Conservation (phyloP, 2,888 invertebrate species). For the Unio delphinus region DNA sequence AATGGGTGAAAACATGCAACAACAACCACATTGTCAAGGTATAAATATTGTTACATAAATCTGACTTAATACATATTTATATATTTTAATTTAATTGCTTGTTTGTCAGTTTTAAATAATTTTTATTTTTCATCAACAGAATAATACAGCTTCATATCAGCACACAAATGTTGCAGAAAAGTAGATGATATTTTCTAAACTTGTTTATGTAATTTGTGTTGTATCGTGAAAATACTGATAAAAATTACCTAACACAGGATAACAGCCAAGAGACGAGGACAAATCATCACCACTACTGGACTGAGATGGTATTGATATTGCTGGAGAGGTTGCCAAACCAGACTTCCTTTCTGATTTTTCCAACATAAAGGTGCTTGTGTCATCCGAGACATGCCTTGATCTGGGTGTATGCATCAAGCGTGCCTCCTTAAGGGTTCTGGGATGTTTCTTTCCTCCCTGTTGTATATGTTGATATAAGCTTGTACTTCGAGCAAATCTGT, state of each 20-base stretch:
- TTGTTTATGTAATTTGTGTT: no score
- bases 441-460: slow-evolving; percentile 10
- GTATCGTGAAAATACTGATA: no score
- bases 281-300: slow-evolving; percentile 41
- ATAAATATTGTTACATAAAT: no score
- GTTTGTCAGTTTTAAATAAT: no score
- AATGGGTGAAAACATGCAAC: no score
- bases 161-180: no score
- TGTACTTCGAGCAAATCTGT: background rate
- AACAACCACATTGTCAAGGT: no score
- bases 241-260: slow-evolving; percentile 32
- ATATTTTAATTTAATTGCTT: no score
- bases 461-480: background rate
- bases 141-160: no score
- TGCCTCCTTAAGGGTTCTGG: slow-evolving; percentile 46
- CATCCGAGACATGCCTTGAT: slow-evolving; percentile 46
- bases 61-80: no score
- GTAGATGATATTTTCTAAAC: no score
- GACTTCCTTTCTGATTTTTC: slow-evolving; percentile 27
- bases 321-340: slow-evolving; percentile 31
- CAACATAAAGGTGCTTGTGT: slow-evolving; percentile 29
- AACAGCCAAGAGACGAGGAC: slow-evolving; percentile 44
- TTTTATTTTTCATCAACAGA: no score
- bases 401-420: slow-evolving; percentile 34
- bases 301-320: slow-evolving; percentile 37